Evolutionary conservation across 2,113 vertebrate species (phyloP).

Genomic region (Polypterus senegalus): DNA sequence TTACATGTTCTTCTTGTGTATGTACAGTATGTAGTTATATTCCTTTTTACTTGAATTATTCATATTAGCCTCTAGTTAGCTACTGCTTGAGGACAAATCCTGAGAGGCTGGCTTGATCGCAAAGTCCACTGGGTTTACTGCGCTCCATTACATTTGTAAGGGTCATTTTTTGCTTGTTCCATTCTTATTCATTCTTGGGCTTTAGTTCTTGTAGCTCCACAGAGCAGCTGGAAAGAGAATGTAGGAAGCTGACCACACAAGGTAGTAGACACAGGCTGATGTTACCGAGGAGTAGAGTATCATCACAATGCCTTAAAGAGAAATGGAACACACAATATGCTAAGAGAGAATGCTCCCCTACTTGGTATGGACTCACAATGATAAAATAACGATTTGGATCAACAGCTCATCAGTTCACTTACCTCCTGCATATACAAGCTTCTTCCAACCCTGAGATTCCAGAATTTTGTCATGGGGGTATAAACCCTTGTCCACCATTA

Average conservation of each 20-base stretch:
- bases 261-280: constrained; percentile 66
- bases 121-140: no score
- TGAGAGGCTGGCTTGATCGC: no score
- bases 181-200: no score
- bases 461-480: constrained; percentile 81
- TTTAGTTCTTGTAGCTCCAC: constrained; percentile 65
- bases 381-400: background rate
- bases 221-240: constrained; percentile 70
- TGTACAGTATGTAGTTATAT: no score
- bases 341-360: background rate
- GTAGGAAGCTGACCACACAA: constrained; percentile 82
- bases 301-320: constrained; percentile 51
- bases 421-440: constrained; percentile 74
- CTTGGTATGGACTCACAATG: background rate
- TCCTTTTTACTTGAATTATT: no score
- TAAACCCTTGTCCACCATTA: constrained; percentile 73
- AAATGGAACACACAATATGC: constrained; percentile 4
- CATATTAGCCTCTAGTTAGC: no score
- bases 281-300: constrained; percentile 59
- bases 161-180: no score
- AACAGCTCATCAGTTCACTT: constrained; percentile 15
- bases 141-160: no score
- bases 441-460: constrained; percentile 88
- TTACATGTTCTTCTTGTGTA: no score
- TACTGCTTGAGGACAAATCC: no score